These are phyloP conservation scores for Spea bombifrons DNA, from an alignment of 2,113 vertebrate genomes.

Conservation along the genomic window DNA sequence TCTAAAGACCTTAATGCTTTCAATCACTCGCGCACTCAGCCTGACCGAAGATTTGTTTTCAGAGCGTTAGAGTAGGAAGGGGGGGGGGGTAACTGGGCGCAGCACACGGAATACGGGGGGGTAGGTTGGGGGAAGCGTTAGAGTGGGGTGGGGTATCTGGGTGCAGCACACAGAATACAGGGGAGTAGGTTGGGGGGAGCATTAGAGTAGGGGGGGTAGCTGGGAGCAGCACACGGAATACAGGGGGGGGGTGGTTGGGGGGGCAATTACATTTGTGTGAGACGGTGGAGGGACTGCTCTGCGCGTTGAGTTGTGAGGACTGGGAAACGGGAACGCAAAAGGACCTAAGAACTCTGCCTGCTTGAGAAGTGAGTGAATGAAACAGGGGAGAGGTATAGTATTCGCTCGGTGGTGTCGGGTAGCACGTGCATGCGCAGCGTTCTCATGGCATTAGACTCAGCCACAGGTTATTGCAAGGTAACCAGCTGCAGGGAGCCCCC, in stretches of 20 bases:
- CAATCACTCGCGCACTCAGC: slow-evolving; percentile 38
- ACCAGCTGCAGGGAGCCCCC: too few relatives aligned
- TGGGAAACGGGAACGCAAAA: neutral
- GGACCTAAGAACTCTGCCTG: too few relatives aligned
- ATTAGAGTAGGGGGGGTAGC: neutral
- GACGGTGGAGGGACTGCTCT: neutral
- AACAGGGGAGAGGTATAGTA: too few relatives aligned
- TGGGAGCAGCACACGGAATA: neutral
- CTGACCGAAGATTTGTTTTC: slow-evolving; percentile 33
- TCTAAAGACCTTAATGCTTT: slow-evolving; percentile 41
- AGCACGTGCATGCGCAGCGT: too few relatives aligned
- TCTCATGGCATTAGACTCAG: too few relatives aligned
- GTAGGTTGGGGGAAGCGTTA: neutral
- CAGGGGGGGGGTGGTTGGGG: neutral
- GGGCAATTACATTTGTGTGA: neutral
- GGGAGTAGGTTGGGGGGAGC: neutral
- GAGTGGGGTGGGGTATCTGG: neutral
- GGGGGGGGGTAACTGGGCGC: neutral
- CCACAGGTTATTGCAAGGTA: too few relatives aligned
- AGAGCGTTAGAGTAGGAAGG: neutral
- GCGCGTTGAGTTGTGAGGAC: neutral
- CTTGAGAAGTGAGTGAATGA: too few relatives aligned
- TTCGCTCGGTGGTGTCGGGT: too few relatives aligned
- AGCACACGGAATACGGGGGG: neutral
- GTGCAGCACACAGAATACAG: neutral